Base-by-base conservation (phyloP, 2,113 vertebrate species). In the Toxotes jaculatrix region DNA sequence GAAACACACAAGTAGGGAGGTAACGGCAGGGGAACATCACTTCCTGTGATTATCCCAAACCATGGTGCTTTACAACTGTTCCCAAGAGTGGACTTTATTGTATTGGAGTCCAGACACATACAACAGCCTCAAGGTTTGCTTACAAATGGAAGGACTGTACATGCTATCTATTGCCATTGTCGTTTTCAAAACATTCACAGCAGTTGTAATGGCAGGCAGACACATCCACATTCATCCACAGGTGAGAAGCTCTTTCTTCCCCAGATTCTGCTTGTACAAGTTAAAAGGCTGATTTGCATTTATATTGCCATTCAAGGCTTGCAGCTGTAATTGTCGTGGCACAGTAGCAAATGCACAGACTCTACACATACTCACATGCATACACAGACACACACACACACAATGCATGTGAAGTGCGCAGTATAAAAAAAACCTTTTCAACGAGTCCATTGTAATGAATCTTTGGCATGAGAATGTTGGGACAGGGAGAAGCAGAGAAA, bases 281-380 rank as follows among this genome's bases (percentile, higher is more conserved):
- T 93, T 91, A 91, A 93, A 95, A 93, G 87, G 34, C 82, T 91
- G 76, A 95, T 95, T 94, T 93, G 92, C 94, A 95, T 94, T 95
- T 94, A 93, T 93, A 94, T 93, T 90, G 83, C 92, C 80, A 80
- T 85, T 91, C 85, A 83, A 75, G 72, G 74, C 83, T 92, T 77
- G 62, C 73, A 88, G 87, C 72, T 75, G 67, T 94, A 93, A 94
- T 90, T 87, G 91, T 62, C 42, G 74, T 79, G 69, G 79, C 82
- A 81, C 66, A 51, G 68, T 62, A 61, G 78, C n/a, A 82, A 85
- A 85, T 84, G 74, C 68, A 60, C 49, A 80, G 73, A 83, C 45
- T 31, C 23, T 61, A 61, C 64, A 79, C 34, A 64, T 21, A 21
- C 62, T 34, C 47, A 55, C 60, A 71, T 55, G 43, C 61, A 60